These are phyloP conservation scores for Stylophora pistillata DNA, from an alignment of 64 coral and sea anemone genomes.

Conservation along the genomic window DNA sequence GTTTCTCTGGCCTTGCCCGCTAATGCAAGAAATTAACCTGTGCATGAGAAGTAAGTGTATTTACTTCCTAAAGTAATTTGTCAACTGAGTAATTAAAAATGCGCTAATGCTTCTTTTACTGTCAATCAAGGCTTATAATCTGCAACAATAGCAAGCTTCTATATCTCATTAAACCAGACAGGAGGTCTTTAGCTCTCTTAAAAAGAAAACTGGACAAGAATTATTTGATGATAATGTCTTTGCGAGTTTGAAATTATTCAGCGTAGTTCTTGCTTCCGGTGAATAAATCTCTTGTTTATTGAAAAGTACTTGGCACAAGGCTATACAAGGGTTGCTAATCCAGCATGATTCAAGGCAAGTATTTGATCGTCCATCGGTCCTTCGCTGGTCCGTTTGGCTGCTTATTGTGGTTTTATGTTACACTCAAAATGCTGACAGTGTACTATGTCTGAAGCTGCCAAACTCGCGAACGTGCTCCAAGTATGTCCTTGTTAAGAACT, in stretches of 20 bases:
- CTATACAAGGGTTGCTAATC: neutral
- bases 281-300: constrained; percentile 10
- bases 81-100: constrained; percentile 20
- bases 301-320: neutral
- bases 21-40: neutral
- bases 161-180: neutral
- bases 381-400: no score
- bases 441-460: no score
- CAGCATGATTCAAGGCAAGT: neutral
- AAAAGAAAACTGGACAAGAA: neutral
- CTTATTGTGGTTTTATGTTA: neutral
- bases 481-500: neutral
- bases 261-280: neutral
- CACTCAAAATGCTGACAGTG: neutral
- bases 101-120: neutral
- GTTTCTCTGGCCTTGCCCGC: neutral
- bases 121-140: neutral
- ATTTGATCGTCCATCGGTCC: neutral
- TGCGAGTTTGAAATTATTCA: neutral
- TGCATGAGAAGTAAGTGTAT: neutral
- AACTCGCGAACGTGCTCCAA: neutral
- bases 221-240: neutral
- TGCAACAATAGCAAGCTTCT: neutral
- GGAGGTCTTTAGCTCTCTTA: no score
- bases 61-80: neutral